A percentile compares a stretch with the other conserved stretches of the same genome.
Conservation (phyloP, 2,888 invertebrate species). For the Tachina lurida region DNA sequence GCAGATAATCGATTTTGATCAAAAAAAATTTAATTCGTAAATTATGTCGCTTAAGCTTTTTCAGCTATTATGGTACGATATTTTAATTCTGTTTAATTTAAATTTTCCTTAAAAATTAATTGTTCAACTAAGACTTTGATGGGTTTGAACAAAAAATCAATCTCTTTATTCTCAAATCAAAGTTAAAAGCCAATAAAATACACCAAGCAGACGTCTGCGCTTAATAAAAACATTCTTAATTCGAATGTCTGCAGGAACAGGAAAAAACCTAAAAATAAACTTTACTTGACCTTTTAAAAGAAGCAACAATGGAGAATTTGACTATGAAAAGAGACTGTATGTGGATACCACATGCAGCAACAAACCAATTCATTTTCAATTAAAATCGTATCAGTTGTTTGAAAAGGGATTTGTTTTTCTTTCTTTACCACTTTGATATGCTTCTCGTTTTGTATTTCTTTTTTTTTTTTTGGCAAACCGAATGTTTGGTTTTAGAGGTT, state of each 20-base stretch:
- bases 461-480: conserved; percentile 40
- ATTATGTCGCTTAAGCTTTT: not conserved
- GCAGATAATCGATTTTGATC: not conserved
- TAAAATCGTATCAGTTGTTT: conserved; percentile 80
- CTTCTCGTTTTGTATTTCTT: conserved; percentile 24
- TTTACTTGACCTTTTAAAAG: conserved; percentile 12
- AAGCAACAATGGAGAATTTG: conserved; percentile 44
- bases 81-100: not conserved
- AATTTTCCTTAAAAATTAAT: not conserved
- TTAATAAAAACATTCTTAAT: conserved; percentile 17
- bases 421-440: not conserved
- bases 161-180: not conserved
- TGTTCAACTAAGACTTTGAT: not conserved
- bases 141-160: not conserved
- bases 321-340: conserved; percentile 4
- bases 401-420: conserved; percentile 38
- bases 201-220: not conserved
- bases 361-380: conserved; percentile 81
- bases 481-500: conserved; percentile 54
- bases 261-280: not conserved
- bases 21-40: not conserved
- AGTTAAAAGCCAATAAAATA: not conserved
- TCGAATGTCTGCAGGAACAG: not conserved
- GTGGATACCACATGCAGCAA: conserved; percentile 1
- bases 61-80: not conserved